Evolutionary conservation across 2,888 invertebrate species (phyloP).

Genomic region (Conops quadrifasciatus): DNA sequence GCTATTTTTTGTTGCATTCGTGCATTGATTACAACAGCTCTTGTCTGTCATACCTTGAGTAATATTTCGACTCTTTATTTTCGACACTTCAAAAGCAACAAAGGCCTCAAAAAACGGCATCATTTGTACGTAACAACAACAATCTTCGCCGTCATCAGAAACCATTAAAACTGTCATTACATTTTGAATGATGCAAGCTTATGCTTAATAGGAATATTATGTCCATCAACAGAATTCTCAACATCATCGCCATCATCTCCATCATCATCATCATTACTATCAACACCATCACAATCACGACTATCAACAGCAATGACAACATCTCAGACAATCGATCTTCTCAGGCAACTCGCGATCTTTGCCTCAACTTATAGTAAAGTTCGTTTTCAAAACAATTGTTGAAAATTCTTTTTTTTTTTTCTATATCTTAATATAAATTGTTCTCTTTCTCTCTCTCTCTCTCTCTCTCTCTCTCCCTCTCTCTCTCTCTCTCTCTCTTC

Average conservation of each 20-base stretch:
- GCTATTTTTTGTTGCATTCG: too few species aligned
- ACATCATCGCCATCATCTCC: background rate
- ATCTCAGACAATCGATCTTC: constrained; percentile 5
- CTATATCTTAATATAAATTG: too few species aligned
- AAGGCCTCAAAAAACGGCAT: too few species aligned
- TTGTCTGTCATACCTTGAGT: too few species aligned
- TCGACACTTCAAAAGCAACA: too few species aligned
- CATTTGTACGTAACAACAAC: constrained; percentile 1
- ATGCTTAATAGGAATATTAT: background rate
- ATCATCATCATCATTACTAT: constrained; percentile 9
- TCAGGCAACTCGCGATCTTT: background rate
- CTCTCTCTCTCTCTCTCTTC: background rate
- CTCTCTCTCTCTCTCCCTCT: background rate
- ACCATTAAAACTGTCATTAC: too few species aligned
- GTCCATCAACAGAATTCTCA: background rate
- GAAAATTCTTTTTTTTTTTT: background rate
- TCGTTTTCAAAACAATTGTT: constrained; percentile 14
- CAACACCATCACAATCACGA: background rate
- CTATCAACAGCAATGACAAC: background rate
- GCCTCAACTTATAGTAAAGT: background rate
- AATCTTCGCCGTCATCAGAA: background rate
- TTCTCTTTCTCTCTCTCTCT: background rate
- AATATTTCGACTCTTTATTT: too few species aligned
- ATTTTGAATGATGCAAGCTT: background rate
- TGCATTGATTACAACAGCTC: too few species aligned